A percentile compares a stretch with the other conserved stretches of the same genome.
phyloP scores from a whole-genome alignment of 2,113 vertebrate genomes.

The Empidonax alnorum region DNA sequence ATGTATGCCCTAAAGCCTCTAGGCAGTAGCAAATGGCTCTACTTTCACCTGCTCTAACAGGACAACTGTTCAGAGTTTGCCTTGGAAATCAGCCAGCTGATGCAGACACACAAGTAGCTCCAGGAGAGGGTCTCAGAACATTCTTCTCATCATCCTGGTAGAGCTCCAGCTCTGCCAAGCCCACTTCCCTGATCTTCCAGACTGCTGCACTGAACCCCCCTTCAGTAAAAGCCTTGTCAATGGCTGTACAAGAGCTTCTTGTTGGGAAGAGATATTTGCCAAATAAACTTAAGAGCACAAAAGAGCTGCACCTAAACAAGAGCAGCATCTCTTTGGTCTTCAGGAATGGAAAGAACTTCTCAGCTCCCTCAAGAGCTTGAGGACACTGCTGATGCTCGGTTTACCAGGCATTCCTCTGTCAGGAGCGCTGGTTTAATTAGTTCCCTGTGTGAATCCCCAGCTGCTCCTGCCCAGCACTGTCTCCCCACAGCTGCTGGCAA shows the following conservation, averaged over 20 bases:
- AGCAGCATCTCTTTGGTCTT: background rate
- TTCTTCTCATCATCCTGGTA: conserved; percentile 9
- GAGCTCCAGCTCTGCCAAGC: background rate
- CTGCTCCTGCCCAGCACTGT: conserved; percentile 5
- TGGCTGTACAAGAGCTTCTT: background rate
- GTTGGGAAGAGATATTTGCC: background rate
- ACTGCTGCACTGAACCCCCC: background rate
- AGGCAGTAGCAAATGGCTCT: conserved; percentile 66
- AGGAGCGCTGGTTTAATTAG: background rate
- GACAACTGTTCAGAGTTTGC: conserved; percentile 73
- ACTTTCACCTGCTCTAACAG: conserved; percentile 72
- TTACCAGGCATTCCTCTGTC: background rate
- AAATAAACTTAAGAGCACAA: background rate
- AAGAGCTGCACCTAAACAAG: background rate
- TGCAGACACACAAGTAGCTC: conserved; percentile 49
- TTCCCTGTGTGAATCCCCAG: background rate
- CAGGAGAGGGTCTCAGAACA: conserved; percentile 25
- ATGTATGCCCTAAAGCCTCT: conserved; percentile 60
- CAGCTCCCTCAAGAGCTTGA: background rate
- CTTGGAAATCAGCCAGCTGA: conserved; percentile 68
- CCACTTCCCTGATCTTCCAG: background rate
- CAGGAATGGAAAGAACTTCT: background rate
- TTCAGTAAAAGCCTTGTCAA: background rate
- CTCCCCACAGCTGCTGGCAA: background rate
- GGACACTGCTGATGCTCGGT: background rate